phyloP scores from a whole-genome alignment of 1,140 invertebrate genomes.

The Caenorhabditis inopinata region DNA sequence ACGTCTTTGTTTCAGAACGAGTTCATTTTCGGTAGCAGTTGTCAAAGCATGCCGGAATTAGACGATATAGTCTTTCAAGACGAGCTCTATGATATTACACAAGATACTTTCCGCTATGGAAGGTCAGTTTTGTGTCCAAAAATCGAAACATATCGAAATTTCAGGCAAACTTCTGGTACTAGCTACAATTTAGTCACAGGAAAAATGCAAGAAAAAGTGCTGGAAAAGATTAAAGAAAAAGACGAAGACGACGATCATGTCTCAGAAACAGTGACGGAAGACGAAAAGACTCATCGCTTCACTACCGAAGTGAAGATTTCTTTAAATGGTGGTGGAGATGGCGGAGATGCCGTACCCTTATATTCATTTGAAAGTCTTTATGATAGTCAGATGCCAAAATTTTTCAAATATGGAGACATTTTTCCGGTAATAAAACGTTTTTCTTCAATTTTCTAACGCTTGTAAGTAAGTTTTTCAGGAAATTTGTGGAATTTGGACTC shows the following conservation, averaged over 20 bases:
- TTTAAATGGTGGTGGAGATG: neutral
- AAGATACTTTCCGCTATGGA: slow-evolving; percentile 7
- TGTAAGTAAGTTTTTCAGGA: neutral
- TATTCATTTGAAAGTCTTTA: neutral
- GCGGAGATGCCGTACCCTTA: neutral
- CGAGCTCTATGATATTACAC: neutral
- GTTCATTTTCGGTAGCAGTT: neutral
- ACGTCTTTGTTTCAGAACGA: neutral
- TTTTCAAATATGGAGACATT: neutral
- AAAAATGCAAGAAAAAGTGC: neutral
- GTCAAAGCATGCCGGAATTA: neutral
- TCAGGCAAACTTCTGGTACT: neutral
- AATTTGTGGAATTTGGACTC: neutral
- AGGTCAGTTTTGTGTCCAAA: neutral
- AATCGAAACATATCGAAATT: neutral
- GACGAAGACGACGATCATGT: slow-evolving; percentile 7
- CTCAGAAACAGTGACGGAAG: neutral
- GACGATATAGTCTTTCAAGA: neutral
- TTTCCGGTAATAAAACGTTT: neutral
- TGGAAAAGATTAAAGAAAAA: neutral
- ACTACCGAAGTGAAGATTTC: neutral
- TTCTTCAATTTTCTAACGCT: neutral
- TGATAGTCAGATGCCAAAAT: slow-evolving; percentile 1
- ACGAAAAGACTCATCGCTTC: neutral
- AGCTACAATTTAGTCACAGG: neutral